Evolutionary conservation across 1,140 invertebrate genomes (phyloP), one percentile per base, ranked within the genome.

Genomic region (Agrypnia vestita): DNA sequence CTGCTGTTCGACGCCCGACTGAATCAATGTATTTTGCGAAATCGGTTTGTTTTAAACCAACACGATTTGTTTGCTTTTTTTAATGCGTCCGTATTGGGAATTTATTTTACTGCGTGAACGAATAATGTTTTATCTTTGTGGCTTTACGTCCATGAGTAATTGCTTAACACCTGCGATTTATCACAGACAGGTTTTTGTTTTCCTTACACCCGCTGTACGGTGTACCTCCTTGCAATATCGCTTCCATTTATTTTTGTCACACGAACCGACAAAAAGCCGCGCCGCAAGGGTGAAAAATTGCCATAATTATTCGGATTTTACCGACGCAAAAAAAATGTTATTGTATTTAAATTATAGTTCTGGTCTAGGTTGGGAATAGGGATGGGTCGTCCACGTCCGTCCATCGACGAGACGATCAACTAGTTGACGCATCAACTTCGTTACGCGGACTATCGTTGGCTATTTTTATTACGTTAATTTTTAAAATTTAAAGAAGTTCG

Each of bases 21-120:
- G 61, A 76, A 64, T 76, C 75, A 67, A 64, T 67, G 75, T 64
- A 76, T 76, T 76, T 17, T 64, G 44, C 43, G 21, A 76, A 47
- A 76, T 76, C 75, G 75, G 61, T 64, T 76, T 49, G 75, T 64
- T 76, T 76, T 64, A 76, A 64, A 76, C 46, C 75, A 67, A 64
- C 75, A 51, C 75, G 35, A 51, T 61, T 76, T 76, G 59, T 76
- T 59, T 56, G 25, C 21, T 17, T 76, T 62, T 75, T 55, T 76
- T 43, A 73, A 73, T 56, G 71, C 71, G 49, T 46, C 49, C 67
- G 67, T 71, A 71, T 71, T 71, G 67, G 47, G 67, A 7, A 71
- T 71, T 71, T 71, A 71, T 71, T 71, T 71, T 51, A 71, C 67
- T 71, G 67, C 67, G 67, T 71, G 67, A 71, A 25, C 67, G 47